Evolutionary conservation across 35 echinoderm and acorn worm species (phyloP), one percentile per base, ranked within the genome.

Genomic region (Apostichopus japonicus): DNA sequence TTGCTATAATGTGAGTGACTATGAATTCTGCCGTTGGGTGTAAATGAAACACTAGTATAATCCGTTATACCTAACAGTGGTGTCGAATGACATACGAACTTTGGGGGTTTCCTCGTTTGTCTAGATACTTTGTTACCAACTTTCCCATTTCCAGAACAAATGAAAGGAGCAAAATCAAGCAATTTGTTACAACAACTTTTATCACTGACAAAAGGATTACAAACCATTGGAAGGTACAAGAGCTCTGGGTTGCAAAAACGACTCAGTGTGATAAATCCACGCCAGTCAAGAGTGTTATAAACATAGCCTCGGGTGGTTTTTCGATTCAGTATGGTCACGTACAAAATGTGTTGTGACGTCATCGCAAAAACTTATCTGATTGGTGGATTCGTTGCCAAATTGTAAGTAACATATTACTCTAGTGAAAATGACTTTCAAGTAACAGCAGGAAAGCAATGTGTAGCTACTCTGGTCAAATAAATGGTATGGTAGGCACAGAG

Each of bases 291-390:
- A 75, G 22, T 19, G 22, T 14, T 75, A 75, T 44, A n/a, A 75
- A 75, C 71, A 75, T 75, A 75, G 71, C 71, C 71, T 75, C 17
- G 22, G 71, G 71, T 75, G 71, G 71, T 23, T 75, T 21, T 75
- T 75, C 71, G 71, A 75, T 75, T 75, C 15, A 75, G 71, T 23
- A 14, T 14, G 7, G 71, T n/a, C 7, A 75, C 71, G 6, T 75
- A 4, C 5, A 23, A 75, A 19, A 21, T 19, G 22, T 75, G 16
- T 75, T 75, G 71, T 75, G 17, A 75, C 17, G 8, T 75, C 71
- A 75, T n/a, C 71, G n/a, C 7, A 6, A 7, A 75, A 75, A 75
- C 71, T 75, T 19, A 15, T 75, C 71, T 75, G 71, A 75, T 75
- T 75, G 71, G 71, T 75, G 16, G 17, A 23, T 75, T 75, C 21